Evolutionary conservation across 2,797 vertebrate species (phyloP), one percentile per base, ranked within the genome.

Genomic region (Bryconaethiops microstoma): DNA sequence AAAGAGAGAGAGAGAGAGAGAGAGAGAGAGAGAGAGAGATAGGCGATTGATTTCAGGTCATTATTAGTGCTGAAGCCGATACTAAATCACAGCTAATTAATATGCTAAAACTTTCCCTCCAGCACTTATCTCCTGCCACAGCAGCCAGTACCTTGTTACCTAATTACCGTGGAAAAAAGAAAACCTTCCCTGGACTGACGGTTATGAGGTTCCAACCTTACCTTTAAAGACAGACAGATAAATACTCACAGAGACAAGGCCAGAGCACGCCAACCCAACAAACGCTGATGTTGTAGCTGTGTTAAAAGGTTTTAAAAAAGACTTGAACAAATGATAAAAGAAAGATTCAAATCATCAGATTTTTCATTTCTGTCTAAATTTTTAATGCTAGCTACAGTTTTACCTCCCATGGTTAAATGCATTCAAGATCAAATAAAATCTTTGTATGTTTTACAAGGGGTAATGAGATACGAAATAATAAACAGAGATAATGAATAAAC

Each of bases 61-160:
- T 82, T 85, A 82, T 82, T 79, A 71, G 54, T 79, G 62, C 63
- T 59, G 55, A 82, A 72, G 80, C 35, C 17, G 74, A 78, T 77
- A 80, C 80, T 87, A 84, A 83, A 88, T 88, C 82, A 86, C 62
- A 57, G 77, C 42, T 85, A 87, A 86, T 88, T 88, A 86, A 87
- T 87, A 84, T 86, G 82, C 83, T 81, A 81, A 81, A 87, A 81
- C 83, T 83, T 83, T 85, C 63, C 74, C 64, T 83, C 42, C 42
- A 72, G 83, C 81, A 85, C 85, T 83, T 85, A 83, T 85, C 85
- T 85, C 81, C 69, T 67, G 73, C 79, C 79, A 69, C 78, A 79
- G 78, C 55, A 83, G 78, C 72, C 76, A 73, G 67, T 23, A 68
- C 55, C 77, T 79, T 78, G 77, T 83, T 79, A 81, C 84, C 83